Evolutionary conservation across 2,888 invertebrate genomes (phyloP).

Genomic region (Emmelina monodactyla): DNA sequence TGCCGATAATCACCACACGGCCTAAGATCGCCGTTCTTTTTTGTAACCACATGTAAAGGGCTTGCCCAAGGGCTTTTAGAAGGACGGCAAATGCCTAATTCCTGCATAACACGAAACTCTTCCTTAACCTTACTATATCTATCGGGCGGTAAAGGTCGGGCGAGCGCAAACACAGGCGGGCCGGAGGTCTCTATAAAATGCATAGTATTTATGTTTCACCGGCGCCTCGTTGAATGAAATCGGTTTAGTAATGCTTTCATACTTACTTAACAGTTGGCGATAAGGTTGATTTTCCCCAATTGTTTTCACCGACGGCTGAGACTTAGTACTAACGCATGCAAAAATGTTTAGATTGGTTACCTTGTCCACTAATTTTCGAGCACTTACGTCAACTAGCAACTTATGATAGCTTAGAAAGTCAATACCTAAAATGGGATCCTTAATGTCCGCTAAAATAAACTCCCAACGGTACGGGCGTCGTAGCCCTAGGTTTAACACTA

Average conservation of each 20-base stretch:
- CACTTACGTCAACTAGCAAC: constrained; percentile 9
- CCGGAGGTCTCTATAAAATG: constrained; percentile 13
- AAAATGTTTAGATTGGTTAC: constrained; percentile 10
- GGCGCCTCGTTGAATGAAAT: neutral
- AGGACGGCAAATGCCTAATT: constrained; percentile 13
- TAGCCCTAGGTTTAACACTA: constrained; percentile 8
- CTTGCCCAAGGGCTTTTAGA: constrained; percentile 12
- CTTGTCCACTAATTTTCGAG: constrained; percentile 10
- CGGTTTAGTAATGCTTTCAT: constrained; percentile 2
- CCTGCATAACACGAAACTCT: constrained; percentile 11
- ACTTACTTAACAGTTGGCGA: neutral
- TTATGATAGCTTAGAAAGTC: constrained; percentile 12
- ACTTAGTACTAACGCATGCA: neutral
- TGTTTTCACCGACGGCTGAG: neutral
- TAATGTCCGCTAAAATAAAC: constrained; percentile 9
- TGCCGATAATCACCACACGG: constrained; percentile 20
- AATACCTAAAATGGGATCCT: constrained; percentile 10
- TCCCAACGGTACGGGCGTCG: constrained; percentile 7
- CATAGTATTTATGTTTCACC: constrained; percentile 6
- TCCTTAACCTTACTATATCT: constrained; percentile 4
- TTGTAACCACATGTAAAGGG: constrained; percentile 19
- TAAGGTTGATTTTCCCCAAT: neutral
- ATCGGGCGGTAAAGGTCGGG: too few relatives aligned
- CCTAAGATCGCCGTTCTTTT: constrained; percentile 14
- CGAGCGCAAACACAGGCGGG: constrained; percentile 6